phyloP scores from a whole-genome alignment of 2,888 invertebrate species.

The Monoplex corrugatus region DNA sequence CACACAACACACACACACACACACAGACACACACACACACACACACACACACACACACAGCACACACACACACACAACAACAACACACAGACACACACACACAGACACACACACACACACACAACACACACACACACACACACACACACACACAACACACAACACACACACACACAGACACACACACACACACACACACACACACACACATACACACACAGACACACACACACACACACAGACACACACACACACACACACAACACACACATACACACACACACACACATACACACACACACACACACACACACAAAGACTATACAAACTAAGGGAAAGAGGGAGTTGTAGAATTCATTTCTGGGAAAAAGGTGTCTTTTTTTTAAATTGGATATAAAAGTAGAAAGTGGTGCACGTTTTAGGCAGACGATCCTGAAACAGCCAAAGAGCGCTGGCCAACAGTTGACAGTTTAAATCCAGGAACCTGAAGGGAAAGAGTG shows the following conservation, averaged over 20 bases:
- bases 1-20: not conserved
- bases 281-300: slow-evolving; percentile 1
- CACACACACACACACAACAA: not conserved
- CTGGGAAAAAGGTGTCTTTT: too few relatives aligned
- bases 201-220: not conserved
- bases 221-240: slow-evolving; percentile 11
- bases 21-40: not conserved
- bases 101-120: not conserved
- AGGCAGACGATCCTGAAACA: too few relatives aligned
- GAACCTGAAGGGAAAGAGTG: too few relatives aligned
- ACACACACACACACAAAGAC: too few relatives aligned
- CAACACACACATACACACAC: not conserved
- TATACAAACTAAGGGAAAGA: too few relatives aligned
- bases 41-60: slow-evolving; percentile 29
- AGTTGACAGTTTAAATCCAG: too few relatives aligned
- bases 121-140: slow-evolving; percentile 12
- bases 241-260: not conserved
- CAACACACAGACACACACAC: too few relatives aligned
- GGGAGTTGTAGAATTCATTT: too few relatives aligned
- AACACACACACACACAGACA: too few relatives aligned
- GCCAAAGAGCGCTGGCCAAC: too few relatives aligned
- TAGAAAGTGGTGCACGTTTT: too few relatives aligned
- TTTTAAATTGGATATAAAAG: too few relatives aligned
- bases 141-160: not conserved
- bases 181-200: not conserved